phyloP scores from a whole-genome alignment of 2,888 invertebrate genomes.

The Zygothrica quintamaculata region DNA sequence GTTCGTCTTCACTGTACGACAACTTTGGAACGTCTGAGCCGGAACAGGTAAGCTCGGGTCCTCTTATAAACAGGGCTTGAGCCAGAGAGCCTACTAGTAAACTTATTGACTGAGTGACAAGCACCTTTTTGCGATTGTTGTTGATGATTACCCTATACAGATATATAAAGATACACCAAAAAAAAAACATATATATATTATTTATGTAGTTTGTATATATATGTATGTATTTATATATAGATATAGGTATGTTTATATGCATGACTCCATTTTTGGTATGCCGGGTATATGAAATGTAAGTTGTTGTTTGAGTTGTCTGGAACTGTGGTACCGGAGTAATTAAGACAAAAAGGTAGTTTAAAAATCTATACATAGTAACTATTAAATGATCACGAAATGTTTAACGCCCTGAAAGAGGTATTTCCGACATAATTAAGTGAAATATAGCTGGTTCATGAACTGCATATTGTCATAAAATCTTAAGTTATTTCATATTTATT shows the following conservation, averaged over 20 bases:
- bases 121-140: slow-evolving; percentile 43
- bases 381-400: not conserved
- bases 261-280: slow-evolving; percentile 2
- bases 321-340: slow-evolving; percentile 40
- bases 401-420: not conserved
- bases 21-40: slow-evolving; percentile 72
- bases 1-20: slow-evolving; percentile 66
- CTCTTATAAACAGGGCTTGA: slow-evolving; percentile 71
- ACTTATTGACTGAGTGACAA: slow-evolving; percentile 35
- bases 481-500: no score
- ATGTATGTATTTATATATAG: no score
- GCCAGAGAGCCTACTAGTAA: slow-evolving; percentile 9
- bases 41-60: slow-evolving; percentile 69
- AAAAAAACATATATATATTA: not conserved
- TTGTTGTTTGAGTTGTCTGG: slow-evolving; percentile 16
- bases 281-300: slow-evolving; percentile 35
- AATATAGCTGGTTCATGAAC: no score
- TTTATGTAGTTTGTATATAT: no score
- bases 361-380: not conserved
- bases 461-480: no score
- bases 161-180: not conserved
- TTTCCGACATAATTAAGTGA: not conserved
- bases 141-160: slow-evolving; percentile 28
- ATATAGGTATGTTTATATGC: slow-evolving; percentile 1
- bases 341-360: slow-evolving; percentile 37